Percentiles rank a stretch among this genome's conserved stretches.
These are phyloP conservation scores for Sebastes melanostomus DNA, from an alignment of 2,797 vertebrate species.

Conservation along the genomic window DNA sequence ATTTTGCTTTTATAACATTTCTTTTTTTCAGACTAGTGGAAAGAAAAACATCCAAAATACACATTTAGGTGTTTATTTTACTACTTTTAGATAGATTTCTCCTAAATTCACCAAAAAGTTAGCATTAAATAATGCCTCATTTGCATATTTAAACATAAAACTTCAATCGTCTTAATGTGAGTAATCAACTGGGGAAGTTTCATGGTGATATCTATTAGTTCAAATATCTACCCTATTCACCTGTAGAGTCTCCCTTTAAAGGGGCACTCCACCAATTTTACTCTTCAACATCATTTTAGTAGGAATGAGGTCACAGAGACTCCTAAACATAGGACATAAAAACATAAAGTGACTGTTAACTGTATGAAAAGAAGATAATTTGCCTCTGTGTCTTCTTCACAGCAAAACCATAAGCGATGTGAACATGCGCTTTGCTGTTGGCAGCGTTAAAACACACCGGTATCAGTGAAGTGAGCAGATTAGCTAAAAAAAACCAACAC, in stretches of 20 bases:
- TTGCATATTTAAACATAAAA: not conserved
- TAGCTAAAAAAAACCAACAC: slow-evolving; percentile 26
- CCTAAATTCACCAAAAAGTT: too few species aligned
- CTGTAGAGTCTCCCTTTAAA: too few species aligned
- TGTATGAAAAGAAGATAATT: not conserved
- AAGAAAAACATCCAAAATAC: not conserved
- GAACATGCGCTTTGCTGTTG: slow-evolving; percentile 9
- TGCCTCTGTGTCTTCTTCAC: not conserved
- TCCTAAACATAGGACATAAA: fast-evolving
- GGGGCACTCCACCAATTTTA: not conserved
- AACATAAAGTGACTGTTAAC: not conserved
- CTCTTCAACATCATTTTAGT: too few species aligned
- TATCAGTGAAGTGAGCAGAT: slow-evolving; percentile 21
- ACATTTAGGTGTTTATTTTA: not conserved
- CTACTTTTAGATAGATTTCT: not conserved
- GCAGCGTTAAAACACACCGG: slow-evolving; percentile 7
- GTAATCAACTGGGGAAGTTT: too few species aligned
- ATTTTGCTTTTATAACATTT: fast-evolving
- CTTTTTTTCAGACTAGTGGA: not conserved
- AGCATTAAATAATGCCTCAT: not conserved
- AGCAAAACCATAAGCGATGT: not conserved
- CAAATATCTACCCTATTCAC: too few species aligned
- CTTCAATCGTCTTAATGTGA: too few species aligned
- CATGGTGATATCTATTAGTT: too few species aligned
- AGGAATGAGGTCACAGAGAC: not conserved